These are phyloP conservation scores for Halcyon badia DNA, from an alignment of 2,797 vertebrate species.

Conservation along the genomic window DNA sequence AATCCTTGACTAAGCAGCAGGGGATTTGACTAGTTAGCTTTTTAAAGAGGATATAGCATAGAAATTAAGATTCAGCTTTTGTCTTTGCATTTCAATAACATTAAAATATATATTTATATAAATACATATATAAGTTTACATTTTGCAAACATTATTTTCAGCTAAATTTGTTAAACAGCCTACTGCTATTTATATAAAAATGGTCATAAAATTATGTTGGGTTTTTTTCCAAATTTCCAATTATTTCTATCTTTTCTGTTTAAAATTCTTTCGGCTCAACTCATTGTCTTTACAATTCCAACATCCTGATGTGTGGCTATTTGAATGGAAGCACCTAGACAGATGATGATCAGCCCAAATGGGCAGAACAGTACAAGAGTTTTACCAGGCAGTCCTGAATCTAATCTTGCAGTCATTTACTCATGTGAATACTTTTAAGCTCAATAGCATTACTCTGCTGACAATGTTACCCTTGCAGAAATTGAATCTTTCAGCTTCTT, in stretches of 20 bases:
- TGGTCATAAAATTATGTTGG: not conserved
- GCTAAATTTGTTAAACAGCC: not conserved
- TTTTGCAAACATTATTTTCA: not conserved
- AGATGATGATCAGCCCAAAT: not conserved
- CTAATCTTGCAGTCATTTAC: not conserved
- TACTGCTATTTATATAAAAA: not conserved
- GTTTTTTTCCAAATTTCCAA: not conserved
- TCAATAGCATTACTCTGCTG: not conserved
- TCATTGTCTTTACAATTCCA: not conserved
- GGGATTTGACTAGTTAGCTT: not conserved
- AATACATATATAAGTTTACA: not conserved
- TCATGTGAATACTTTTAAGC: not conserved
- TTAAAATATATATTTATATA: not conserved
- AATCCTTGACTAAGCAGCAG: not conserved
- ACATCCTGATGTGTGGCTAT: not conserved
- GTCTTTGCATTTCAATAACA: not conserved
- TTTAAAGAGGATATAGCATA: not conserved
- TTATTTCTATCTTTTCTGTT: not conserved
- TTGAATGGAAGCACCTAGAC: not conserved
- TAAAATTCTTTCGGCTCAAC: not conserved
- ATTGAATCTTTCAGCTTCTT: not conserved
- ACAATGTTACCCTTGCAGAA: not conserved
- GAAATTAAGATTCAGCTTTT: not conserved
- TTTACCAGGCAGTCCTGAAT: not conserved
- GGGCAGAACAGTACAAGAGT: not conserved